Percentiles rank a stretch among this genome's conserved stretches.
Conservation (phyloP, 2,797 vertebrate species). For the Lutjanus campechanus region DNA sequence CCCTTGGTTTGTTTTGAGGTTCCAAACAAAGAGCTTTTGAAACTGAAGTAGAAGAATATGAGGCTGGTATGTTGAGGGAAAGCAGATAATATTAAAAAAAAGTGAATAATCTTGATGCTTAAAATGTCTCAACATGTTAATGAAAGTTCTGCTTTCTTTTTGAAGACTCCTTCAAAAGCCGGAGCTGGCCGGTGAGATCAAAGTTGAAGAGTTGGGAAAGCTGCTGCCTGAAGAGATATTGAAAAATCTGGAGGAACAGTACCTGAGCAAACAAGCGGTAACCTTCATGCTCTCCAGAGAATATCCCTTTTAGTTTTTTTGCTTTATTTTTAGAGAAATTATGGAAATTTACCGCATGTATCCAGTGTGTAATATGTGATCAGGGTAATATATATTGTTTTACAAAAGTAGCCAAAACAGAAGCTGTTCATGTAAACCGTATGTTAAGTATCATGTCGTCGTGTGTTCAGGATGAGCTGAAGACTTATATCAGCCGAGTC, state of each 20-base stretch:
- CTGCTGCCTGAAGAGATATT: slow-evolving; percentile 85
- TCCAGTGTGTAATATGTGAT: not conserved
- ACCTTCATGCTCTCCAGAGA: not conserved
- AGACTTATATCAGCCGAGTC: slow-evolving; percentile 71
- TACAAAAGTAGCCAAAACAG: not conserved
- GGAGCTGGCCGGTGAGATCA: slow-evolving; percentile 78
- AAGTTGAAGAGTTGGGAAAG: slow-evolving; percentile 79
- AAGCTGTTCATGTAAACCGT: not conserved
- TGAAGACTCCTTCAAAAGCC: slow-evolving; percentile 87
- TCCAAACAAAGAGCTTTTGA: no score
- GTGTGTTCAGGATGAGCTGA: slow-evolving; percentile 79
- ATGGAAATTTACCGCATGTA: not conserved
- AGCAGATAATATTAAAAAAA: not conserved
- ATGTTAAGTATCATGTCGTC: not conserved
- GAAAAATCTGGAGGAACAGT: slow-evolving; percentile 85
- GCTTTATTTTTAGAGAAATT: no score
- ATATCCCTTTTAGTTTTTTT: slow-evolving; percentile 2
- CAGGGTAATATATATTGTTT: not conserved
- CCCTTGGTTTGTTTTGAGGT: not conserved
- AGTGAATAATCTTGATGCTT: not conserved
- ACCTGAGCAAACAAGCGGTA: slow-evolving; percentile 86
- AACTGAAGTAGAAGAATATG: not conserved
- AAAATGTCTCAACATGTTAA: not conserved
- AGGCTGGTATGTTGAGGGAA: not conserved
- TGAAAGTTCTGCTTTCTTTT: slow-evolving; percentile 34